A percentile compares a stretch with the other conserved stretches of the same genome.
phyloP scores from a whole-genome alignment of 1,140 invertebrate genomes.

The Polypedilum pembai region DNA sequence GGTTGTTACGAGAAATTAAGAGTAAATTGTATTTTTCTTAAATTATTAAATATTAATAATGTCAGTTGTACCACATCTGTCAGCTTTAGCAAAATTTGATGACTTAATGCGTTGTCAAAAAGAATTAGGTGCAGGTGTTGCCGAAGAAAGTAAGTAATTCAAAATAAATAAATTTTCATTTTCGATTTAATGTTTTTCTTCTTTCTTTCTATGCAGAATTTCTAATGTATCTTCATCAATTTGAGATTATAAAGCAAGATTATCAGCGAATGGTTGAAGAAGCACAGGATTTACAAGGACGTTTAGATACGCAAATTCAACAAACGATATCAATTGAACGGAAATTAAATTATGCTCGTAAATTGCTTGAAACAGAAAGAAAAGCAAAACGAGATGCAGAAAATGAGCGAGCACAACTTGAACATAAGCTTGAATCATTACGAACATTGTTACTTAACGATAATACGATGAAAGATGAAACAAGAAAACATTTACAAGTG shows the following conservation, averaged over 20 bases:
- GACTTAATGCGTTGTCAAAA: slow-evolving; percentile 59
- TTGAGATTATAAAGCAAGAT: slow-evolving; percentile 61
- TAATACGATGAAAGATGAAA: slow-evolving; percentile 62
- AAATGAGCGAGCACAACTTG: slow-evolving; percentile 52
- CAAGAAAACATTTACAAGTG: slow-evolving; percentile 70
- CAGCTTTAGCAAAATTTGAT: slow-evolving; percentile 52
- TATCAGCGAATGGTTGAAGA: slow-evolving; percentile 60
- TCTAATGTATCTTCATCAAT: slow-evolving; percentile 57
- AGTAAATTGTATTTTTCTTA: neutral
- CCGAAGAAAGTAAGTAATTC: slow-evolving; percentile 55
- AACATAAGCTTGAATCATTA: slow-evolving; percentile 63
- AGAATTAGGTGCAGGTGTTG: slow-evolving; percentile 54
- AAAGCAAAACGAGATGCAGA: slow-evolving; percentile 54
- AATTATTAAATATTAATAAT: neutral
- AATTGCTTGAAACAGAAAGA: slow-evolving; percentile 69
- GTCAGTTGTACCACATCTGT: slow-evolving; percentile 35
- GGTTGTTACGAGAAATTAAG: neutral
- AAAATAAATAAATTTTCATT: slow-evolving; percentile 30
- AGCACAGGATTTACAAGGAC: slow-evolving; percentile 55
- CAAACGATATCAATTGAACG: slow-evolving; percentile 62
- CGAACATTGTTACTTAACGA: slow-evolving; percentile 65
- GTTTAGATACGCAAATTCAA: slow-evolving; percentile 55
- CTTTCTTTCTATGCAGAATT: slow-evolving; percentile 53
- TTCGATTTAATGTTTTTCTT: neutral
- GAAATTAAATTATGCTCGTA: slow-evolving; percentile 67